phyloP scores from a whole-genome alignment of 2,888 invertebrate genomes.

The Sylvicola cinctus region DNA sequence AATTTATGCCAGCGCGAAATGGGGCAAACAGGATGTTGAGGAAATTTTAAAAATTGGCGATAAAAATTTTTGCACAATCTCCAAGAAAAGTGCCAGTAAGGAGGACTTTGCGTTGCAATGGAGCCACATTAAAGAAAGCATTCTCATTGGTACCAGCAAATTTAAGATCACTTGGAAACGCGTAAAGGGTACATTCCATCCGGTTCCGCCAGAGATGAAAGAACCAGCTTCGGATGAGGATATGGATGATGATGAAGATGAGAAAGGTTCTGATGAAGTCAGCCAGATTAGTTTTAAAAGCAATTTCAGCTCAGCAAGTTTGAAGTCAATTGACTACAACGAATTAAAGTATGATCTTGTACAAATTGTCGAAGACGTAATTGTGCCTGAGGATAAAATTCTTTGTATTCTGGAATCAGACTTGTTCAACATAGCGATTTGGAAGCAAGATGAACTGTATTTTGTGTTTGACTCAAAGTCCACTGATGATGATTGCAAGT shows the following conservation, averaged over 20 bases:
- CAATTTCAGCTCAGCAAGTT: too few relatives aligned
- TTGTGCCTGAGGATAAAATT: conserved; percentile 2
- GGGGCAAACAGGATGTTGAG: conserved; percentile 10
- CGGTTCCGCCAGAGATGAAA: not conserved
- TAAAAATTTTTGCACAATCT: conserved; percentile 8
- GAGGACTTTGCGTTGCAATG: conserved; percentile 3
- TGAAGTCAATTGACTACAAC: too few relatives aligned
- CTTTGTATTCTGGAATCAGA: conserved; percentile 8
- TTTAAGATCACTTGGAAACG: not conserved
- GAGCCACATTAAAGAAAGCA: conserved; percentile 3
- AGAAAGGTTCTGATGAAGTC: not conserved
- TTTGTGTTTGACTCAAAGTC: conserved; percentile 39
- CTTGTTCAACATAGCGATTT: conserved; percentile 24
- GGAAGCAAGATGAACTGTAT: conserved; percentile 29
- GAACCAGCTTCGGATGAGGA: not conserved
- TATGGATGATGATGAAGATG: not conserved
- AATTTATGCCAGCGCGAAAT: conserved; percentile 9
- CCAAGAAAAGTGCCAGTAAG: conserved; percentile 3
- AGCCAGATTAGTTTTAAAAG: too few relatives aligned
- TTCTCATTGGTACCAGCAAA: conserved; percentile 2
- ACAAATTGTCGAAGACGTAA: not conserved
- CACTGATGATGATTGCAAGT: conserved; percentile 31
- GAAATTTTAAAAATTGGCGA: conserved; percentile 12
- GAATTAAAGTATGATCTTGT: too few relatives aligned
- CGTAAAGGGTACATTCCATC: conserved; percentile 2